Evolutionary conservation across 2,888 invertebrate species (phyloP), one percentile per base, ranked within the genome.

Genomic region (Azorinus chamasolen): DNA sequence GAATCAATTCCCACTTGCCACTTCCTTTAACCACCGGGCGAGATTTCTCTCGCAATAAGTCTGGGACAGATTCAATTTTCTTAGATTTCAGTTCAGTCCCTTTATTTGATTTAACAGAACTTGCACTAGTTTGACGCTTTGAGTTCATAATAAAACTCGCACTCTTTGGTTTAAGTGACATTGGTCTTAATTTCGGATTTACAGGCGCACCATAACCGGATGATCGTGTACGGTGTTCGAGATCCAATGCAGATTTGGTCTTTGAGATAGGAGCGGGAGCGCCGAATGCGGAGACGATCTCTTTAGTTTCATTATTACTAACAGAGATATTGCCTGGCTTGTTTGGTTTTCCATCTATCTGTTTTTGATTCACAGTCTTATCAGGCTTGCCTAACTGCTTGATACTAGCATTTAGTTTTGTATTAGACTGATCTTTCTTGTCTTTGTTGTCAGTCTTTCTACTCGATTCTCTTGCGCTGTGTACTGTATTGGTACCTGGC

Each of bases 201-300:
- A 76, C 58, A 4, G 73, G 69, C 20, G 68, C 62, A n/a, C 80
- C 80, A 46, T 80, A 80, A 39, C 76, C 80, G 3, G 79, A 80
- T 0, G 80, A 80, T n/a, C 73, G 74, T 20, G 76, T 58, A 18
- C 58, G 65, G 25, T 73, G 63, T 24, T 68, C 69, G 1, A 73
- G 37, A 2, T 73, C 73, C 16, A 58, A 16, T 1, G 65, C 69
- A 5, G 55, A 54, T 39, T 72, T 66, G 10, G 77, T 59, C n/a
- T 68, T 62, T 25, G 63, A 63, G 22, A 59, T 64, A 20, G 37
- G 55, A 32, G 32, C 32, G 4, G 32, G 32, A 4, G 10, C 32
- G 10, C 32, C 32, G 10, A 32, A 32, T 10, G 4, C 32, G 4
- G 32, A 10, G 5, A 32, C 32, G 5, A 6, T 32, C 10, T 32